Evolutionary conservation across 1,140 invertebrate species (phyloP).

Genomic region (Camponotus floridanus): DNA sequence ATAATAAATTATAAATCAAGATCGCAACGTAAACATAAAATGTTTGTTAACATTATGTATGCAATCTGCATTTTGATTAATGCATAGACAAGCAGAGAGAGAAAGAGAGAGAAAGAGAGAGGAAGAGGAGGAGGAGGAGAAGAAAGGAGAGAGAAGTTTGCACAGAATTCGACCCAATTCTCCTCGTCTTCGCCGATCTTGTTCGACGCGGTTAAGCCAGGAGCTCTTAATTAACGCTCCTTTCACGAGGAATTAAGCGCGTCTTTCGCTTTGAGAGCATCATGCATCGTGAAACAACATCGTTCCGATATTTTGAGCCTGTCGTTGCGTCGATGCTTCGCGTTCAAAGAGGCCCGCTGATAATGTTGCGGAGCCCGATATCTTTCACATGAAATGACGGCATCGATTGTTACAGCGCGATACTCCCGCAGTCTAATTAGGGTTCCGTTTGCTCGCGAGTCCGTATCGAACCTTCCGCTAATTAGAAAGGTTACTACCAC

Average conservation of each 20-base stretch:
- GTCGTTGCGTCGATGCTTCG: neutral
- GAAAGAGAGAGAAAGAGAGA: neutral
- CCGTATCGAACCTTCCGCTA: conserved; percentile 53
- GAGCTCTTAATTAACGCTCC: conserved; percentile 66
- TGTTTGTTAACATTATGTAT: neutral
- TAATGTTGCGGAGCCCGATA: conserved; percentile 43
- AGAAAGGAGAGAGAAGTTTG: neutral
- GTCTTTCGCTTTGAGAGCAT: conserved; percentile 53
- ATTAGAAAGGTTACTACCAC: conserved; percentile 42
- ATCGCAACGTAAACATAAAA: neutral
- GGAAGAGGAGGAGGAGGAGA: neutral
- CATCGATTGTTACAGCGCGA: conserved; percentile 32
- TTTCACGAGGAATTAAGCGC: conserved; percentile 68
- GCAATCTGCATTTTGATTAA: conserved; percentile 33
- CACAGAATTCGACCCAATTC: conserved; percentile 37
- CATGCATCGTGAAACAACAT: neutral
- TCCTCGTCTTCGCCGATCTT: conserved; percentile 16
- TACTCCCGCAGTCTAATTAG: conserved; percentile 58
- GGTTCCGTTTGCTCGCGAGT: conserved; percentile 33
- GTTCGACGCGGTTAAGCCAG: conserved; percentile 53
- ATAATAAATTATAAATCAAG: neutral
- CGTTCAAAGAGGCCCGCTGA: conserved; percentile 41
- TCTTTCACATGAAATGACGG: conserved; percentile 36
- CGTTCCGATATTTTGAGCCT: conserved; percentile 23
- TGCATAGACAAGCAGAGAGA: neutral